Evolutionary conservation across 2,797 vertebrate species (phyloP).

Genomic region (Heteromormyrus szaboi): DNA sequence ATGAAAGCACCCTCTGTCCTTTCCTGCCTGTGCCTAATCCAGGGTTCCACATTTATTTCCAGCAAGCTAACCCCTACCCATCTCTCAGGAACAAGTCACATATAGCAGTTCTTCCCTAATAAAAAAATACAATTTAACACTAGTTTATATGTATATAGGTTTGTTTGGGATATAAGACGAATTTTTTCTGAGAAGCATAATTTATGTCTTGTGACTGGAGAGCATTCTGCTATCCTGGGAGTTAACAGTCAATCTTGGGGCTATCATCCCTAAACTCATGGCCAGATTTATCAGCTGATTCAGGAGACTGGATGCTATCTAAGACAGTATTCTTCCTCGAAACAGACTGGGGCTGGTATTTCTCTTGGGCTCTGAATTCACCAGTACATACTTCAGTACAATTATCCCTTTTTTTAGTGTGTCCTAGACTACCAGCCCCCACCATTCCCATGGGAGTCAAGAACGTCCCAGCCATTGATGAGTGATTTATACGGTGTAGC

Average conservation of each 20-base stretch:
- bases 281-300: background rate
- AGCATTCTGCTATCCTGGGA: background rate
- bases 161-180: background rate
- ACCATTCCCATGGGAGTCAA: background rate
- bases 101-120: background rate
- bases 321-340: background rate
- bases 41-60: background rate
- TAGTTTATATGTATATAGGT: background rate
- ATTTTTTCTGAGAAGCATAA: background rate
- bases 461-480: background rate
- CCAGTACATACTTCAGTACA: background rate
- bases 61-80: background rate
- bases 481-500: background rate
- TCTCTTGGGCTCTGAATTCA: background rate
- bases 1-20: background rate
- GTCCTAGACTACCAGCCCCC: background rate
- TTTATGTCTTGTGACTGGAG: background rate
- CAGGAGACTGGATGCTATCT: background rate
- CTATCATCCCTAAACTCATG: background rate
- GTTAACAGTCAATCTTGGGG: background rate
- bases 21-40: background rate
- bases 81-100: background rate
- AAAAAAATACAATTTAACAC: background rate
- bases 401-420: background rate
- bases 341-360: background rate